These are phyloP conservation scores for Chionomys nivalis DNA, from an alignment of 2,113 vertebrate genomes.

Conservation along the genomic window DNA sequence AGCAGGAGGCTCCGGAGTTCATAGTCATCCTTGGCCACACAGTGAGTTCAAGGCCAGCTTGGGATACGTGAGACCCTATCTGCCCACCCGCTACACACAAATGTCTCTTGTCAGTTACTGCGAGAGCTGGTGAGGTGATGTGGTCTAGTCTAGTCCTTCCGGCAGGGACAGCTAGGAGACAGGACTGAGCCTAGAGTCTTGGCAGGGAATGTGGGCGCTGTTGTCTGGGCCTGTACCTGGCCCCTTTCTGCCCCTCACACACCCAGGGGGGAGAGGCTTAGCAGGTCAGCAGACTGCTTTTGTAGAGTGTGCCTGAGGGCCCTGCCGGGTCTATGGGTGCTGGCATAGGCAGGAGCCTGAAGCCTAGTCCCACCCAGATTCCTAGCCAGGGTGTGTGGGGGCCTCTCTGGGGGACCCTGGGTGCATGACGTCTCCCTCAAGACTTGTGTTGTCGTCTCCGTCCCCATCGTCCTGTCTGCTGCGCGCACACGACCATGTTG, in stretches of 20 bases:
- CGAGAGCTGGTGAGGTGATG: neutral
- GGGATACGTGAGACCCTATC: neutral
- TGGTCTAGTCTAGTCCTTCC: neutral
- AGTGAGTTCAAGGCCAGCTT: neutral
- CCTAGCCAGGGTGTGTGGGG: constrained; percentile 56
- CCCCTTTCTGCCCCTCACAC: neutral
- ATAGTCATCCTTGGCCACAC: neutral
- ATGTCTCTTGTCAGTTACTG: neutral
- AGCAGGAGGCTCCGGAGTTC: neutral
- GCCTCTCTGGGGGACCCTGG: neutral
- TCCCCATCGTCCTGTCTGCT: neutral
- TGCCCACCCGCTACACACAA: neutral
- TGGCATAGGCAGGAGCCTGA: constrained; percentile 5
- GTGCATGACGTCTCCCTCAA: neutral
- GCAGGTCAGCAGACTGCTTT: neutral
- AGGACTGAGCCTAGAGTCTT: neutral
- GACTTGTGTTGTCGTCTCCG: neutral
- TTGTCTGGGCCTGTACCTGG: neutral
- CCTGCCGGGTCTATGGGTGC: neutral
- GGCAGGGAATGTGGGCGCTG: neutral
- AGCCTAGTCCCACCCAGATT: constrained; percentile 47
- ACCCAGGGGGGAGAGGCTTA: neutral
- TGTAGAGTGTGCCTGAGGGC: neutral
- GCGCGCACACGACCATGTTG: neutral
- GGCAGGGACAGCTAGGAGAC: neutral